Percentiles rank a stretch among this genome's conserved stretches.
phyloP scores from a whole-genome alignment of 2,888 invertebrate species.

The Cremastinae sp. region DNA sequence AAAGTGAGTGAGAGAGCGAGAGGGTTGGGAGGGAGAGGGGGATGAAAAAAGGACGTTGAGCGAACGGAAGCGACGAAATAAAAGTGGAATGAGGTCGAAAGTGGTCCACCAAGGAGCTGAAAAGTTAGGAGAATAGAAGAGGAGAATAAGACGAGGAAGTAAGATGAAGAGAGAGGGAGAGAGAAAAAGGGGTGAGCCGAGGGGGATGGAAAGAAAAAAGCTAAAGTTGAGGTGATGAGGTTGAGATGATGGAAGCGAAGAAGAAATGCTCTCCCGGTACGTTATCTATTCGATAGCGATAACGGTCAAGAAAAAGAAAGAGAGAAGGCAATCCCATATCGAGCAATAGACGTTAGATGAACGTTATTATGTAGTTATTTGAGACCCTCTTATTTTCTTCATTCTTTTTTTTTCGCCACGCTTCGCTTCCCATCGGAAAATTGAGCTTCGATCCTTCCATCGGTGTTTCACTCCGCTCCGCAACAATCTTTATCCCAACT shows the following conservation, averaged over 20 bases:
- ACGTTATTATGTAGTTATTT: conserved; percentile 59
- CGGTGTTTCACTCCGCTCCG: conserved; percentile 1
- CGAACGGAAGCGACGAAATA: conserved; percentile 61
- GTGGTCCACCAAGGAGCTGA: conserved; percentile 31
- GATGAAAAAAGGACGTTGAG: conserved; percentile 31
- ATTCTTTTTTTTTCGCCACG: conserved; percentile 26
- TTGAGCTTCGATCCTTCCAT: conserved; percentile 24
- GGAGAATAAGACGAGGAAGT: too few species aligned
- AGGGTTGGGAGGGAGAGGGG: conserved; percentile 8
- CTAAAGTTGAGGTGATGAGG: conserved; percentile 45
- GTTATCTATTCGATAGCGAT: conserved; percentile 56
- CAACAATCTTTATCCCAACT: neutral
- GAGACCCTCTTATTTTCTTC: conserved; percentile 45
- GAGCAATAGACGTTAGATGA: conserved; percentile 51
- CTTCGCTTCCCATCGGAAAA: conserved; percentile 32
- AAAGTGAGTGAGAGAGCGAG: too few species aligned
- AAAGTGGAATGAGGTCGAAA: conserved; percentile 43
- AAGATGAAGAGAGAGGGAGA: conserved; percentile 8
- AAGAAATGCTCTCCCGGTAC: conserved; percentile 35
- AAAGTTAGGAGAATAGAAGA: conserved; percentile 19
- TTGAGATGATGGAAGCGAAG: conserved; percentile 53
- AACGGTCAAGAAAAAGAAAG: conserved; percentile 50
- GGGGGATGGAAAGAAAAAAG: conserved; percentile 7
- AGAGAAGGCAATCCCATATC: conserved; percentile 30
- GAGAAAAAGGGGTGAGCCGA: conserved; percentile 28